These are phyloP conservation scores for Asarcornis scutulata DNA, from an alignment of 2,113 vertebrate genomes.

Conservation along the genomic window DNA sequence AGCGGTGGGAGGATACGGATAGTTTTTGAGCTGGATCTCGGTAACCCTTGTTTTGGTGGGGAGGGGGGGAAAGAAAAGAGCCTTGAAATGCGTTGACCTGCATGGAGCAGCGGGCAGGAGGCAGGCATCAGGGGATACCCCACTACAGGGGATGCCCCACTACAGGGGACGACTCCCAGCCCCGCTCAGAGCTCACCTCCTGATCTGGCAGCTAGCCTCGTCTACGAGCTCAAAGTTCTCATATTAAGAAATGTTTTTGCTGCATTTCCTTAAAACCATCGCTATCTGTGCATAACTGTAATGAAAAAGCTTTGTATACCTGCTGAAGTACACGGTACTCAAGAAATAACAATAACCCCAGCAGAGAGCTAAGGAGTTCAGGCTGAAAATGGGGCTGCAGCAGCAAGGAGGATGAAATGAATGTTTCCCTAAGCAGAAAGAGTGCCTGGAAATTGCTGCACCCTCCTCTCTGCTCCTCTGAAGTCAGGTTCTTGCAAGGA, in stretches of 20 bases:
- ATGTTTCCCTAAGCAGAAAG: neutral
- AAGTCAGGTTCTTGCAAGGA: neutral
- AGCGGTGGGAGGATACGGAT: neutral
- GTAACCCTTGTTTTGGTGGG: neutral
- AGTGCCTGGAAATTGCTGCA: slow-evolving; percentile 30
- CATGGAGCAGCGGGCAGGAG: neutral
- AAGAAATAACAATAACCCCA: neutral
- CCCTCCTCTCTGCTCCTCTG: neutral
- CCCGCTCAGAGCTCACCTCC: neutral
- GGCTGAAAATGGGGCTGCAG: neutral
- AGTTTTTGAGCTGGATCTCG: neutral
- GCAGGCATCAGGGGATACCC: neutral
- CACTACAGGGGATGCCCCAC: neutral
- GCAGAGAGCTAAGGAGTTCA: neutral
- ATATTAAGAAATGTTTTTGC: neutral
- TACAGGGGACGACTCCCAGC: neutral
- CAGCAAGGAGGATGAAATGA: neutral
- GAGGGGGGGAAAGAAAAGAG: neutral
- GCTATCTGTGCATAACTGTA: neutral
- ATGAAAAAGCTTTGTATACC: neutral
- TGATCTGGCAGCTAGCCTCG: neutral
- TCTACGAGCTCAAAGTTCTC: neutral
- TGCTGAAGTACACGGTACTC: neutral
- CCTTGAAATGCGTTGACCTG: neutral
- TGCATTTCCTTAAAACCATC: neutral